A percentile compares a stretch with the other conserved stretches of the same genome.
phyloP scores from a whole-genome alignment of 2,113 vertebrate genomes.

The Planiliza haematocheilus region DNA sequence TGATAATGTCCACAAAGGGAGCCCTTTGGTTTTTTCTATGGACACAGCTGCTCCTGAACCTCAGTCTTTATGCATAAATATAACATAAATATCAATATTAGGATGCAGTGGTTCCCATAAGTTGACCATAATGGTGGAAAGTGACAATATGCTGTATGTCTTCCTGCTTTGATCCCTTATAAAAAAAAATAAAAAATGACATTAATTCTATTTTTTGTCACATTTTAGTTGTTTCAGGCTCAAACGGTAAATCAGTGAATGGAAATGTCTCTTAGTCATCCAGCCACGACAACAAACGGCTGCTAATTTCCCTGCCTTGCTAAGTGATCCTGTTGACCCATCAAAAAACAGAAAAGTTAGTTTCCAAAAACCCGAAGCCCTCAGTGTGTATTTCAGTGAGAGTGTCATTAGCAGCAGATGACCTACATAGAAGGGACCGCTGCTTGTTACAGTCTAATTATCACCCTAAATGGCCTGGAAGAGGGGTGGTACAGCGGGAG shows the following conservation, averaged over 20 bases:
- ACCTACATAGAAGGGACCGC: slow-evolving; percentile 65
- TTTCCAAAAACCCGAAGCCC: slow-evolving; percentile 26
- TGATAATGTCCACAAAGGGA: too few relatives aligned
- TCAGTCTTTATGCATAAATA: too few relatives aligned
- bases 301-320: background rate
- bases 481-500: slow-evolving; percentile 60
- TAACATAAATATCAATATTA: too few relatives aligned
- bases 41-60: too few relatives aligned
- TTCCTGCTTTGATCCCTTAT: too few relatives aligned
- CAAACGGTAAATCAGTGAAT: background rate
- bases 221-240: background rate
- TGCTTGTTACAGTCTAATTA: slow-evolving; percentile 78
- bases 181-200: too few relatives aligned
- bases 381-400: slow-evolving; percentile 33
- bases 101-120: too few relatives aligned
- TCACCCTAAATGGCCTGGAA: slow-evolving; percentile 71
- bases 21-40: too few relatives aligned
- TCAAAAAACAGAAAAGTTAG: slow-evolving; percentile 29
- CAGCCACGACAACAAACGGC: background rate
- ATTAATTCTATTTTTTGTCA: background rate
- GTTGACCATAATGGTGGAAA: too few relatives aligned
- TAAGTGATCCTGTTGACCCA: slow-evolving; percentile 48
- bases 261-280: background rate
- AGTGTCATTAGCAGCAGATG: slow-evolving; percentile 61
- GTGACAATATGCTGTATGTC: too few relatives aligned